Percentiles rank a stretch among this genome's conserved stretches.
Evolutionary conservation across 2,888 invertebrate species (phyloP).

Genomic region (Anaspis maculata): DNA sequence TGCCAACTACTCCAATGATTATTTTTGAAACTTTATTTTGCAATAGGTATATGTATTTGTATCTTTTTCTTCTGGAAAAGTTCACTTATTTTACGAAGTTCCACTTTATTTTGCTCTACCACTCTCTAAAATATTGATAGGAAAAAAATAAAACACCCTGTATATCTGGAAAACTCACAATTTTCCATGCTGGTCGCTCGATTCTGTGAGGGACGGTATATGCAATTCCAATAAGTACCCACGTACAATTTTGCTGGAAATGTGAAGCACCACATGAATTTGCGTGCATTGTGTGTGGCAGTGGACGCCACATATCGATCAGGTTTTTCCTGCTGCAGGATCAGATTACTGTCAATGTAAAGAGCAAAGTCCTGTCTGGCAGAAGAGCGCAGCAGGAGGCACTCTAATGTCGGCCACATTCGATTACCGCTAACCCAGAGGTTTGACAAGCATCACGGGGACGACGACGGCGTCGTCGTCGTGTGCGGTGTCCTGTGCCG

Average conservation of each 20-base stretch:
- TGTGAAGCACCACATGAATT: not conserved
- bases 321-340: conserved; percentile 19
- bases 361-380: conserved; percentile 29
- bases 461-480: conserved; percentile 7
- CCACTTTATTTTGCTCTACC: no score
- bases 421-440: conserved; percentile 21
- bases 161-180: no score
- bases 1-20: no score
- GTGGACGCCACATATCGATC: conserved; percentile 17
- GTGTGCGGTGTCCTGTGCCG: conserved; percentile 7
- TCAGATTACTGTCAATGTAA: conserved; percentile 29
- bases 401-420: conserved; percentile 23
- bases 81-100: no score
- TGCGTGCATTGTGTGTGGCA: conserved; percentile 7
- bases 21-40: no score
- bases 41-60: no score
- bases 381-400: conserved; percentile 16
- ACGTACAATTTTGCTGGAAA: not conserved
- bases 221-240: no score
- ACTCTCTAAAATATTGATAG: no score
- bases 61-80: no score
- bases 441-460: conserved; percentile 12
- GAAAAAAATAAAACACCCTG: no score
- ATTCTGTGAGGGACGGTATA: no score
- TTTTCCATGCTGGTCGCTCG: no score